Conservation (phyloP, 2,113 vertebrate species). For the Montifringilla adamsi region DNA sequence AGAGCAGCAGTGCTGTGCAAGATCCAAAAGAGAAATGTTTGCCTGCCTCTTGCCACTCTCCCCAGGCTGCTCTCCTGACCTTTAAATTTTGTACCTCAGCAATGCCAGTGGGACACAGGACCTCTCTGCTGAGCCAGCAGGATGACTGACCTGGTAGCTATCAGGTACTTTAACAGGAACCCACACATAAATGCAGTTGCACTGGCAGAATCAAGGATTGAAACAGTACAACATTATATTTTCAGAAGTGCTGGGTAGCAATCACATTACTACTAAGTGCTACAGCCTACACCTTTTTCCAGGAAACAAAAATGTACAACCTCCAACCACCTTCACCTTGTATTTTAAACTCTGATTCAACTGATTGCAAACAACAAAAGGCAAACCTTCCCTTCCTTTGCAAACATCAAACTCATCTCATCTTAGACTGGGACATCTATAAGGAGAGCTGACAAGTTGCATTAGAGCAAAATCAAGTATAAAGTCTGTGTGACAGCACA, state of each 20-base stretch:
- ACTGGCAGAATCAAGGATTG: not conserved
- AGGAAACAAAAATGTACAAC: not conserved
- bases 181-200: rapidly evolving
- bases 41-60: not conserved
- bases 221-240: not conserved
- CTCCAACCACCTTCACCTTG: not conserved
- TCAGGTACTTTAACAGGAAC: not conserved
- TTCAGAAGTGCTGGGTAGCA: not conserved
- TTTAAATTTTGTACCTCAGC: not conserved
- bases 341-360: not conserved
- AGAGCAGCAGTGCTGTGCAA: not conserved
- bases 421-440: not conserved
- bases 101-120: not conserved
- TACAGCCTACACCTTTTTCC: not conserved
- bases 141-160: not conserved
- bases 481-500: not conserved
- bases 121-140: not conserved
- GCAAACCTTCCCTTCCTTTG: not conserved
- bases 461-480: not conserved
- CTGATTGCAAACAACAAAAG: not conserved
- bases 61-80: not conserved
- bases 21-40: not conserved
- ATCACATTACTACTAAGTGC: too few species aligned
- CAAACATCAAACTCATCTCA: not conserved
- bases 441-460: not conserved